Evolutionary conservation across 2,797 vertebrate species (phyloP), one percentile per base, ranked within the genome.

Genomic region (Sebastes variabilis): DNA sequence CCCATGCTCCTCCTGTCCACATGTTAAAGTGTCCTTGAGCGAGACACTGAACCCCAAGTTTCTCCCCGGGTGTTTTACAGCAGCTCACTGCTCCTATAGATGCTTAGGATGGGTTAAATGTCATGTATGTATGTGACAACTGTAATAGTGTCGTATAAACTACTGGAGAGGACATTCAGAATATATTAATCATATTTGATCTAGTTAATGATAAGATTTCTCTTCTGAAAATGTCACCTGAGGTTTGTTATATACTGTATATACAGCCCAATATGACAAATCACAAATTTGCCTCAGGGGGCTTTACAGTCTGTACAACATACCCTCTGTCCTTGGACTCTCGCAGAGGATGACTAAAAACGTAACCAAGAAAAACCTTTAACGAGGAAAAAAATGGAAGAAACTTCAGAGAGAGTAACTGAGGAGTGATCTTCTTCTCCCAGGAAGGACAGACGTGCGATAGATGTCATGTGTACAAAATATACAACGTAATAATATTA

Each of bases 1-100:
- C 13, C 38, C 2, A 0, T 0, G 38, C 0, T 42, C 38, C 38
- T 42, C 1, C 38, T 14, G 38, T 42, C 2, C 1, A 0, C 59
- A 58, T 27, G 56, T 16, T 27, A 8, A 58, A 4, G 16, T 60
- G 27, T 60, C 4, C 27, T 6, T 20, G 27, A 20, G 5, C 11
- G 10, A 61, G 59, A 59, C 58, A 59, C 58, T 30, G 18, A 59
- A 59, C 3, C 8, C 56, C 25, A 59, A 59, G 56, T 59, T 27
- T 4, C 25, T 59, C 27, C 3, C 13, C 3, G 4, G 56, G 14
- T 8, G 8, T 0, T 27, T 59, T 16, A 18, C 8, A 27, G 25
- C 56, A 59, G 56, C 7, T 27, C 56, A 9, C 25, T 59, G 56
- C 56, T 59, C 0, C 25, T 59, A 59, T 29, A 59, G 38, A 42